Conservation (phyloP, 2,113 vertebrate species). For the Lethenteron reissneri region DNA sequence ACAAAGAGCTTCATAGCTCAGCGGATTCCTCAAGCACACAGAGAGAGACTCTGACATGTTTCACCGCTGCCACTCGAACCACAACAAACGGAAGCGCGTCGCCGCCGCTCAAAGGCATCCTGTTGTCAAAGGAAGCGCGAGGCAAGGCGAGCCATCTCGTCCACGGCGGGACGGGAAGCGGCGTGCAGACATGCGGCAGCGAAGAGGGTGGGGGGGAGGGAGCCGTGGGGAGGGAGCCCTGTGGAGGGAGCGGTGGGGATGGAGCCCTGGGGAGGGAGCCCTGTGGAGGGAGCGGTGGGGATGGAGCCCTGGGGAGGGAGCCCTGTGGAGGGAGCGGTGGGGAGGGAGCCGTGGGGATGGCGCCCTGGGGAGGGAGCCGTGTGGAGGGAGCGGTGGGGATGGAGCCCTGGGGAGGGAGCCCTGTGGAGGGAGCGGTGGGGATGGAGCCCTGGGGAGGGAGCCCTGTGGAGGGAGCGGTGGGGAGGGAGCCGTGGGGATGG, state of each 20-base stretch:
- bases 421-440: not conserved
- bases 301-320: not conserved
- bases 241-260: not conserved
- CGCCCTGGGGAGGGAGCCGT: not conserved
- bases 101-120: too few relatives aligned
- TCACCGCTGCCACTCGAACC: too few relatives aligned
- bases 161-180: slow-evolving; percentile 12
- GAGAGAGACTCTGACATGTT: too few relatives aligned
- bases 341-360: not conserved
- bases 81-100: too few relatives aligned
- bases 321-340: not conserved
- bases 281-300: not conserved
- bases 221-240: not conserved
- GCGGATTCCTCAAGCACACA: too few relatives aligned
- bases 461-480: not conserved
- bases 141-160: slow-evolving; percentile 7
- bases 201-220: slow-evolving; percentile 14
- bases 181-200: too few relatives aligned
- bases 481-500: not conserved
- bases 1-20: too few relatives aligned
- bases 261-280: not conserved
- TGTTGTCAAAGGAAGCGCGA: not conserved
- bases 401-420: not conserved
- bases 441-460: not conserved
- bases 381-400: not conserved